phyloP scores from a whole-genome alignment of 2,113 vertebrate genomes.

The Gymnocephalus cernua region DNA sequence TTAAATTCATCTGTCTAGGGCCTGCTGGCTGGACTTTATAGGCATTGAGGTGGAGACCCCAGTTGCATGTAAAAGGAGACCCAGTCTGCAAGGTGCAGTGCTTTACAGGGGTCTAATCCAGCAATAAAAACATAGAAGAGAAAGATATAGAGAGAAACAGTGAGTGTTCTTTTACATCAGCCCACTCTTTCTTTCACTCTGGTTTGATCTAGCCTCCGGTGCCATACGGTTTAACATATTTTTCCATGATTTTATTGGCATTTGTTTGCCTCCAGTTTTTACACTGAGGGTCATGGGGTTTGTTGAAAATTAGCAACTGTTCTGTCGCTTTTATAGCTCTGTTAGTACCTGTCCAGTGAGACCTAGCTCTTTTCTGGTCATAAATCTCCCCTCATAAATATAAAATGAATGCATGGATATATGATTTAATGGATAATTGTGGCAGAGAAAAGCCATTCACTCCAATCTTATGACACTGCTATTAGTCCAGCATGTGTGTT shows the following conservation, averaged over 20 bases:
- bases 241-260: slow-evolving; percentile 64
- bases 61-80: slow-evolving; percentile 66
- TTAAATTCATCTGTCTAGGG: slow-evolving; percentile 58
- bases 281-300: slow-evolving; percentile 49
- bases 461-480: neutral
- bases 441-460: neutral
- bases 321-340: slow-evolving; percentile 15
- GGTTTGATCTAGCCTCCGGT: slow-evolving; percentile 62
- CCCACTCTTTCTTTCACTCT: slow-evolving; percentile 52
- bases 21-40: slow-evolving; percentile 78
- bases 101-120: slow-evolving; percentile 76
- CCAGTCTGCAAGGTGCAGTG: slow-evolving; percentile 69
- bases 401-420: slow-evolving; percentile 4
- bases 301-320: slow-evolving; percentile 44
- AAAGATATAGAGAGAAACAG: slow-evolving; percentile 53
- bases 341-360: slow-evolving; percentile 1
- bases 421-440: neutral
- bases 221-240: slow-evolving; percentile 51
- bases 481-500: neutral
- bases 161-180: slow-evolving; percentile 54
- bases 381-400: neutral
- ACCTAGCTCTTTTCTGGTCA: neutral
- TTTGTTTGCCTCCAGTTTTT: slow-evolving; percentile 55
- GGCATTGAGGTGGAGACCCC: slow-evolving; percentile 65
- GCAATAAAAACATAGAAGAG: slow-evolving; percentile 59